Percentiles rank a stretch among this genome's conserved stretches.
Evolutionary conservation across 2,797 vertebrate species (phyloP).

Genomic region (Crypturellus tataupa): DNA sequence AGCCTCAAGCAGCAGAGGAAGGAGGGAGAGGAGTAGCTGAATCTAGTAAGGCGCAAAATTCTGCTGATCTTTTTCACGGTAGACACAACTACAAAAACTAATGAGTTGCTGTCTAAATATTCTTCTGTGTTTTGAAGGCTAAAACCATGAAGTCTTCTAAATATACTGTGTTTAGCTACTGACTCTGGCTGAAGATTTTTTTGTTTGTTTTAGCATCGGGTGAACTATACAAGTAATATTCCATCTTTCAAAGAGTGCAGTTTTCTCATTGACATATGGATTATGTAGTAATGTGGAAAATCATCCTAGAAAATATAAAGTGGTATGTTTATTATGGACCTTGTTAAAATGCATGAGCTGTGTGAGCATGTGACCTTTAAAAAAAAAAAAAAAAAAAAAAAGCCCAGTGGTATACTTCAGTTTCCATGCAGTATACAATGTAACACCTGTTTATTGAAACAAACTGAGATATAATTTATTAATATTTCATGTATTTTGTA

Average conservation of each 20-base stretch:
- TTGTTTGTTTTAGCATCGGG: background rate
- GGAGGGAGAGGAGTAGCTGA: background rate
- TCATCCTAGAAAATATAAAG: background rate
- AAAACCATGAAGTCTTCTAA: background rate
- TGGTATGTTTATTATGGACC: background rate
- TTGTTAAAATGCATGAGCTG: background rate
- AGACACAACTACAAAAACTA: background rate
- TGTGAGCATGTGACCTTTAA: background rate
- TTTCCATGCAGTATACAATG: background rate
- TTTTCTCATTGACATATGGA: background rate
- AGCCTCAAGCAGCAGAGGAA: background rate
- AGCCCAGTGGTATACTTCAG: background rate
- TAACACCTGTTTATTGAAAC: background rate
- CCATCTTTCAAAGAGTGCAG: background rate
- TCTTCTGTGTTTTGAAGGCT: background rate
- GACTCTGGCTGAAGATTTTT: background rate
- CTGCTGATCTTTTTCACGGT: background rate
- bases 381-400: background rate
- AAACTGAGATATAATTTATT: background rate
- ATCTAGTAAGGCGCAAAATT: background rate
- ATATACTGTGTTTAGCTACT: background rate
- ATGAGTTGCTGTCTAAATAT: background rate
- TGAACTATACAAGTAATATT: background rate
- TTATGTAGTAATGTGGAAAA: background rate
- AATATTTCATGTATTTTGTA: background rate